Conservation (phyloP, 1,140 invertebrate species). For the Eupristina koningsbergeri region DNA sequence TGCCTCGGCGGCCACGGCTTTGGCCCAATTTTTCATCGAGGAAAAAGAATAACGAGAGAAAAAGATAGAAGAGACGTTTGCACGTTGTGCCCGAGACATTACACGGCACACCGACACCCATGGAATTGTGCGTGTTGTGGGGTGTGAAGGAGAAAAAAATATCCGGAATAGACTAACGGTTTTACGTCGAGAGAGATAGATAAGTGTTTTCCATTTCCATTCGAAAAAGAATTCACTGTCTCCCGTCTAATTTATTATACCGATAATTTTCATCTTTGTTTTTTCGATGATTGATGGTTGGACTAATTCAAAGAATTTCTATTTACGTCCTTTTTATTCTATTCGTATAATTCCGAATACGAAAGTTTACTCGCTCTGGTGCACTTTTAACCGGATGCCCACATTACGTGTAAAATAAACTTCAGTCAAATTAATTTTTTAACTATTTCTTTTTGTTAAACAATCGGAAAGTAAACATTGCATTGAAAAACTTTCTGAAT, state of each 20-base stretch:
- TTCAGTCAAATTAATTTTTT: too few species aligned
- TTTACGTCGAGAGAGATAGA: constrained; percentile 11
- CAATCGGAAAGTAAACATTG: too few species aligned
- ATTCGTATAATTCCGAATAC: too few species aligned
- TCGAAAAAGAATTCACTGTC: neutral
- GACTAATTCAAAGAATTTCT: neutral
- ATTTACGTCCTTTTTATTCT: neutral
- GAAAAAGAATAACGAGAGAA: constrained; percentile 15
- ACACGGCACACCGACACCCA: constrained; percentile 9
- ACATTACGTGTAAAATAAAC: too few species aligned
- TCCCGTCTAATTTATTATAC: neutral
- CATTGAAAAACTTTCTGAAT: too few species aligned
- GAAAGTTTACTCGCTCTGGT: too few species aligned
- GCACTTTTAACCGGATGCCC: too few species aligned
- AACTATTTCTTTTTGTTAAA: too few species aligned
- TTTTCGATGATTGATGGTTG: neutral
- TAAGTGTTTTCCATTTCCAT: constrained; percentile 17
- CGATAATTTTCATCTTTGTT: neutral
- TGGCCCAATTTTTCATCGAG: constrained; percentile 44
- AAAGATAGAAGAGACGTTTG: constrained; percentile 24
- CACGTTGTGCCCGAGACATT: too few species aligned
- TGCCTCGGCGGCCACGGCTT: constrained; percentile 25
- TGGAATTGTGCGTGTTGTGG: constrained; percentile 41
- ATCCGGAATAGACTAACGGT: constrained; percentile 16
- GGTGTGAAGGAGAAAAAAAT: constrained; percentile 10